phyloP scores from a whole-genome alignment of 2,797 vertebrate species.

The Thripadectes ignobilis region DNA sequence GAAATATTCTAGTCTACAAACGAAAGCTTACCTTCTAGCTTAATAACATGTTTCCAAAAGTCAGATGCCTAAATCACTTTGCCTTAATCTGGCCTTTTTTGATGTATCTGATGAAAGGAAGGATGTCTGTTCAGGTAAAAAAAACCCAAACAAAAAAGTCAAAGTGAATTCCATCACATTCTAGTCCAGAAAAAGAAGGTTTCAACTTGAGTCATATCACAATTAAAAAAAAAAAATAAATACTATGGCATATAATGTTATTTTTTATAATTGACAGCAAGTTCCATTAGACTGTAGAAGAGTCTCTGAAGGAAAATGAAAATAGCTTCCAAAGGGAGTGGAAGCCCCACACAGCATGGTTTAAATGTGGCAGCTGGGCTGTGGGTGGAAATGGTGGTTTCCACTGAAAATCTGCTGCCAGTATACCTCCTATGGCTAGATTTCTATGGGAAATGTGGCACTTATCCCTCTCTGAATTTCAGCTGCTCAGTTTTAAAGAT shows the following conservation, averaged over 20 bases:
- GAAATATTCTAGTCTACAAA: background rate
- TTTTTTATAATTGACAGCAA: conserved; percentile 55
- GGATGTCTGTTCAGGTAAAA: background rate
- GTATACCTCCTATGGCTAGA: conserved; percentile 18
- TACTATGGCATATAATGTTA: conserved; percentile 8
- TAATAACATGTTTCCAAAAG: background rate
- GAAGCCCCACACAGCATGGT: conserved; percentile 57
- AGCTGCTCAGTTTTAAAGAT: conserved; percentile 19
- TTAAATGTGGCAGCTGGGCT: conserved; percentile 54
- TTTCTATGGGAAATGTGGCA: conserved; percentile 1
- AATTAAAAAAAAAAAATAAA: background rate
- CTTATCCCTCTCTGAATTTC: background rate
- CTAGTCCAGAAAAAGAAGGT: background rate
- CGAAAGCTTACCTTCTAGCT: background rate
- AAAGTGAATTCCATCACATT: background rate
- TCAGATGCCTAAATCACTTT: background rate
- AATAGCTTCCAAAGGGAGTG: conserved; percentile 48
- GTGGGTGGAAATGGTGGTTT: conserved; percentile 53
- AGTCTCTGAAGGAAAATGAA: conserved; percentile 36
- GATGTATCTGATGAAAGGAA: background rate
- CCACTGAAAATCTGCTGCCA: conserved; percentile 54
- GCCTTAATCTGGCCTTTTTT: background rate
- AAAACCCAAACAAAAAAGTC: background rate
- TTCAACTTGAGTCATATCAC: conserved; percentile 20
- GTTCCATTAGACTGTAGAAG: conserved; percentile 38